Conservation (phyloP, 1,140 invertebrate genomes). For the Lordiphosa collinella region DNA sequence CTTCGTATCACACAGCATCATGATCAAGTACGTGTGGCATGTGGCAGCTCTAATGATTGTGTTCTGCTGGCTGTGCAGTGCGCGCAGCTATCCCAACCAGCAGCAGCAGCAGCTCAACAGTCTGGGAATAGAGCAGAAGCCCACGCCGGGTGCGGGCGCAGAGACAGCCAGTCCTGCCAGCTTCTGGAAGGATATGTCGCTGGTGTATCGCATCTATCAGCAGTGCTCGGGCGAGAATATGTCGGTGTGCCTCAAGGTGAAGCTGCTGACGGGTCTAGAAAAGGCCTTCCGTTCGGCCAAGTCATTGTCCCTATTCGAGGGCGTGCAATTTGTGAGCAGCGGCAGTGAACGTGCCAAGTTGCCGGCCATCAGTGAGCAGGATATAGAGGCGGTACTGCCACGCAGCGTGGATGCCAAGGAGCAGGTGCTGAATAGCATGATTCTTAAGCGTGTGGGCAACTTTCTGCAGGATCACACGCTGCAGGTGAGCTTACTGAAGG, state of each 20-base stretch:
- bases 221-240: constrained; percentile 86
- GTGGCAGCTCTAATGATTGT: constrained; percentile 66
- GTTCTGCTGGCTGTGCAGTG: constrained; percentile 60
- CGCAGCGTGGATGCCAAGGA: constrained; percentile 86
- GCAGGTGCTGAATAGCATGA: constrained; percentile 86
- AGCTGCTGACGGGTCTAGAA: constrained; percentile 86
- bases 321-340: constrained; percentile 83
- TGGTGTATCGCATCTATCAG: constrained; percentile 83
- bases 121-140: constrained; percentile 17
- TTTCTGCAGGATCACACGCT: constrained; percentile 89
- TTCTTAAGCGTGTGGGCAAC: constrained; percentile 85
- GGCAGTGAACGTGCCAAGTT: constrained; percentile 68
- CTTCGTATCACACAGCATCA: constrained; percentile 26
- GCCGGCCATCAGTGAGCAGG: constrained; percentile 79
- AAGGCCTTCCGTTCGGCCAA: constrained; percentile 83
- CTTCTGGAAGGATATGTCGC: constrained; percentile 71
- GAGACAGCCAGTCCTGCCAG: constrained; percentile 16
- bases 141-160: constrained; percentile 2
- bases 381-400: constrained; percentile 85
- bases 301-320: constrained; percentile 85
- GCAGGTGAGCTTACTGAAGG: constrained; percentile 81
- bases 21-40: constrained; percentile 72
- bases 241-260: constrained; percentile 87
- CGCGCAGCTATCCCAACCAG: constrained; percentile 60
- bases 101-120: constrained; percentile 44